Evolutionary conservation across 2,797 vertebrate genomes (phyloP), one percentile per base, ranked within the genome.

Genomic region (Rhabdomys pumilio): DNA sequence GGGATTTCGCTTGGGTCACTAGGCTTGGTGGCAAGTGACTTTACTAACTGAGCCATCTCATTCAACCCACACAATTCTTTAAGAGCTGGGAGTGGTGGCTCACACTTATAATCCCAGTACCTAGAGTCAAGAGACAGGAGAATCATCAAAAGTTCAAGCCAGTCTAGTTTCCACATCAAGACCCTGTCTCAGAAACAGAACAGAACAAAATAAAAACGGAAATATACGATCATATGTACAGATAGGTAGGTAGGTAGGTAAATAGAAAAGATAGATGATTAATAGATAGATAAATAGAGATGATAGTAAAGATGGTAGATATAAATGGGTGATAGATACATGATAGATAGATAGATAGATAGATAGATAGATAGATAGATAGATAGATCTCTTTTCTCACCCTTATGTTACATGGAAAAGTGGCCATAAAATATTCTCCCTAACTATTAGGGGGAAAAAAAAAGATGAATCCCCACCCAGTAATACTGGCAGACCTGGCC

Each of bases 391-490:
- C 29, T 73, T 87, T 94, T 29, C 29, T 65, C 6, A 88, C 26
- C 38, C 81, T 76, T 84, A 84, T 6, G 6, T 50, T 92, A 69
- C 88, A 77, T 80, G 44, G 88, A 31, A 50, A 90, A 77, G 53
- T 59, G 55, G 9, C 79, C 95, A 34, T 89, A 82, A 96, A 92
- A 75, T 26, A 63, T 12, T 92, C 57, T 96, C 80, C 47, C 11
- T 55, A 90, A 34, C 26, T 79, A 19, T 72, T 9, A 93, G 31
- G 17, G 72, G 84, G 8, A 73, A 86, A 94, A 86, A 24, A 47
- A 76, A 76, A 8, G 31, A 65, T 73, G 26, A 67, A 77, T 73
- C 26, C 10, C 29, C 61, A 31, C 19, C 12, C 55, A 63, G 17
- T 57, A 67, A 31, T 55, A 77, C 38, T 81, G 26, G 31, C 9